Conservation (phyloP, 1,140 invertebrate genomes). For the Pogonomyrmex barbatus region DNA sequence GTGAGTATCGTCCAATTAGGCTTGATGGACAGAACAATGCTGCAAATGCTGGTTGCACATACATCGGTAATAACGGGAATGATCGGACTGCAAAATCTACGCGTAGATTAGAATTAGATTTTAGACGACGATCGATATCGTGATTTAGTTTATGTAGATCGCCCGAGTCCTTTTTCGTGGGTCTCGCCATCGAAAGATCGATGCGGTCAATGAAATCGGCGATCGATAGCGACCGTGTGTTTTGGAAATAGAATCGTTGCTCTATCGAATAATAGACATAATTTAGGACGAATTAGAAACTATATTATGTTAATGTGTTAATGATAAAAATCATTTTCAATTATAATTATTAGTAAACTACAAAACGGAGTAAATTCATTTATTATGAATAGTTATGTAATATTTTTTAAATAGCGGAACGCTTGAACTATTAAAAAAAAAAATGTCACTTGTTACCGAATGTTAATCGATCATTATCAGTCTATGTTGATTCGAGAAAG, state of each 20-base stretch:
- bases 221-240: not conserved
- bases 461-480: conserved; percentile 48
- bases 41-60: conserved; percentile 29
- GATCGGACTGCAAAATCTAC: conserved; percentile 62
- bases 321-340: conserved; percentile 4
- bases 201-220: not conserved
- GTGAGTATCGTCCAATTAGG: conserved; percentile 73
- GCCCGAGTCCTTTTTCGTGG: conserved; percentile 22
- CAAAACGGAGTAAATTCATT: not conserved
- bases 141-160: conserved; percentile 51
- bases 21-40: conserved; percentile 81
- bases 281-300: not conserved
- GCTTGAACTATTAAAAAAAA: not conserved
- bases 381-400: conserved; percentile 16
- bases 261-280: not conserved
- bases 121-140: conserved; percentile 68
- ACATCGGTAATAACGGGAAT: conserved; percentile 50
- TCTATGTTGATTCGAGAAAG: conserved; percentile 27
- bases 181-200: conserved; percentile 15
- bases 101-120: conserved; percentile 74
- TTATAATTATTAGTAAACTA: not conserved
- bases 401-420: not conserved
- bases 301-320: not conserved
- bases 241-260: conserved; percentile 19
- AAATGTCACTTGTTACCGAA: conserved; percentile 16